Base-by-base conservation (phyloP, 2,797 vertebrate genomes). In the Gallinago nigripennis region DNA sequence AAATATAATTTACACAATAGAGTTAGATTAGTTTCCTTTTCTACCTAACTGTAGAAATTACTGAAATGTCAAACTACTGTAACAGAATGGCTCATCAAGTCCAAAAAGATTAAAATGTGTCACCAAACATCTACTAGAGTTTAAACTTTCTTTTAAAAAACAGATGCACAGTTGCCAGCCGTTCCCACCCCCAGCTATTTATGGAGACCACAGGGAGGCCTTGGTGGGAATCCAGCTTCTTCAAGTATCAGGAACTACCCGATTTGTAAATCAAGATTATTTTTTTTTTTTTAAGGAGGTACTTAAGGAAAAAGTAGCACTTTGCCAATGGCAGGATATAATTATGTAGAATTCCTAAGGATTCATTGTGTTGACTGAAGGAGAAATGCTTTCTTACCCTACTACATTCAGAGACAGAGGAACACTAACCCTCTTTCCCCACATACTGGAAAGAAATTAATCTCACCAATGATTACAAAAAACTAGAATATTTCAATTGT, bases 51-150 rank as follows among this genome's bases (percentile, higher is more conserved):
- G 46, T 8, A 82, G 68, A 87, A 93, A 83, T 2, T 56, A 46
- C 37, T 79, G 69, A 91, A 86, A 86, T 53, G 85, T 88, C 76
- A 76, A 90, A 72, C 51, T 70, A 24, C 8, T 66, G 28, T 51
- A 94, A 80, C 28, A 87, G 66, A 94, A 93, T 33, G 35, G 76
- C 12, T 92, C 79, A 82, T 91, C 50, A 71, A 11, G 50, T 82
- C 72, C 48, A 63, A 76, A 72, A 72, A 72, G n/a, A 75, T 48
- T 54, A 65, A 90, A 69, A 83, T 9, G 5, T 24, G 19, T 51
- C 82, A 65, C 25, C 79, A 84, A 81, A 57, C 61, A 12, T n/a
- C 79, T 64, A 51, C 46, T 20, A n/a, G 20, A 83, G n/a, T 45
- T 60, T 28, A 35, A 60, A 23, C 35, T 86, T 87, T 71, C 56